These are phyloP conservation scores for Adoxophyes honmai DNA, from an alignment of 1,140 invertebrate species.

Conservation along the genomic window DNA sequence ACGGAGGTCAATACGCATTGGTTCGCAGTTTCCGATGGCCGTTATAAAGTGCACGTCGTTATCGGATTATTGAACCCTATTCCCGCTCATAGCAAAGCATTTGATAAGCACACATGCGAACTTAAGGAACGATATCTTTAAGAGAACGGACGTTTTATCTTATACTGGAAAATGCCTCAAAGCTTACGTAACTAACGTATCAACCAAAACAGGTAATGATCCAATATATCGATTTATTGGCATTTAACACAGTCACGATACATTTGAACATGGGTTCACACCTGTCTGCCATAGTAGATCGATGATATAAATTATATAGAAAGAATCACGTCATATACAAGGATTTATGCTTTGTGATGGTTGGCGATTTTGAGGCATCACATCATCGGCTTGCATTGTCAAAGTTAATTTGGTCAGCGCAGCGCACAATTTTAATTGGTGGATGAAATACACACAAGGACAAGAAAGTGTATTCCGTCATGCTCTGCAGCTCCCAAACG, in stretches of 20 bases:
- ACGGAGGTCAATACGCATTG: constrained; percentile 54
- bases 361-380: background rate
- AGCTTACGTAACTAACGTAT: background rate
- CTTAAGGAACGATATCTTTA: constrained; percentile 18
- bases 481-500: background rate
- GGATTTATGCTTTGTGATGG: background rate
- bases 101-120: constrained; percentile 17
- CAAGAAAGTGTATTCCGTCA: background rate
- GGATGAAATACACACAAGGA: background rate
- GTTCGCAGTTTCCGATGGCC: constrained; percentile 47
- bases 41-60: constrained; percentile 44
- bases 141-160: constrained; percentile 2
- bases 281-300: constrained; percentile 24
- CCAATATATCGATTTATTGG: constrained; percentile 51
- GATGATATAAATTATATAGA: constrained; percentile 23
- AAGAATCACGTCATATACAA: constrained; percentile 21
- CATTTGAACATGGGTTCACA: constrained; percentile 42
- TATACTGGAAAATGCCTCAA: background rate
- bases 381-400: background rate
- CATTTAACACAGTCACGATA: constrained; percentile 43
- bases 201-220: constrained; percentile 41
- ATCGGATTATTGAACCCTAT: constrained; percentile 57
- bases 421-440: constrained; percentile 4
- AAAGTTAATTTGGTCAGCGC: background rate
- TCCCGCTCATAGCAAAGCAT: constrained; percentile 15